These are phyloP conservation scores for Tachina fera DNA, from an alignment of 2,888 invertebrate genomes.

Conservation along the genomic window DNA sequence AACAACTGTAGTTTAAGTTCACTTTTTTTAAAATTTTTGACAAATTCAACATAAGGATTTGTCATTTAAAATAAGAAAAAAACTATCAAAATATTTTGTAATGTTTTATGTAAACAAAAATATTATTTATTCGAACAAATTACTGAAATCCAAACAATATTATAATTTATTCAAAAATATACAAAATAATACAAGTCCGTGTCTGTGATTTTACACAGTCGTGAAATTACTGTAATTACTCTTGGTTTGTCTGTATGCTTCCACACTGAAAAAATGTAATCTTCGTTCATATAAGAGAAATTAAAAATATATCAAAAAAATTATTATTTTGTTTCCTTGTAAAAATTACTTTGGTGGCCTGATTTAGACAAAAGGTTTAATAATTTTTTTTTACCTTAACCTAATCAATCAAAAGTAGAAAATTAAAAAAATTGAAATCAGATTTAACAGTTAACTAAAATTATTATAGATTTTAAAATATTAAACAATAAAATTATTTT, in stretches of 20 bases:
- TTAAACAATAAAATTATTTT: background rate
- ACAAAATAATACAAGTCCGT: constrained; percentile 48
- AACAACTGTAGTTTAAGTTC: background rate
- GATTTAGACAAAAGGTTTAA: too few relatives aligned
- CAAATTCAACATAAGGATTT: background rate
- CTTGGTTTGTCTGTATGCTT: background rate
- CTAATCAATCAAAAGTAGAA: too few relatives aligned
- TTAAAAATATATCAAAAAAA: too few relatives aligned
- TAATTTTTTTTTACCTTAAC: too few relatives aligned
- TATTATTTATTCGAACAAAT: constrained; percentile 55
- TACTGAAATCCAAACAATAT: constrained; percentile 48
- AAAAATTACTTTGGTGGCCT: too few relatives aligned
- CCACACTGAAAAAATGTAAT: constrained; percentile 14
- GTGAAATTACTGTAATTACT: constrained; percentile 40
- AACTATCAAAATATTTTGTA: background rate
- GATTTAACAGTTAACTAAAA: too few relatives aligned
- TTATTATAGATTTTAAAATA: background rate
- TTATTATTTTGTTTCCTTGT: too few relatives aligned
- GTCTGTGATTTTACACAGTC: constrained; percentile 53
- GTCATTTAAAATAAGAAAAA: background rate
- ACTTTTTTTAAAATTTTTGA: background rate
- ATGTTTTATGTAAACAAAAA: constrained; percentile 40
- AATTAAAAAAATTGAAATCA: too few relatives aligned
- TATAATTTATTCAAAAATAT: constrained; percentile 55
- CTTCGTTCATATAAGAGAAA: too few relatives aligned